A percentile compares a stretch with the other conserved stretches of the same genome.
These are phyloP conservation scores for Mobula birostris DNA, from an alignment of 2,113 vertebrate species.

Conservation along the genomic window DNA sequence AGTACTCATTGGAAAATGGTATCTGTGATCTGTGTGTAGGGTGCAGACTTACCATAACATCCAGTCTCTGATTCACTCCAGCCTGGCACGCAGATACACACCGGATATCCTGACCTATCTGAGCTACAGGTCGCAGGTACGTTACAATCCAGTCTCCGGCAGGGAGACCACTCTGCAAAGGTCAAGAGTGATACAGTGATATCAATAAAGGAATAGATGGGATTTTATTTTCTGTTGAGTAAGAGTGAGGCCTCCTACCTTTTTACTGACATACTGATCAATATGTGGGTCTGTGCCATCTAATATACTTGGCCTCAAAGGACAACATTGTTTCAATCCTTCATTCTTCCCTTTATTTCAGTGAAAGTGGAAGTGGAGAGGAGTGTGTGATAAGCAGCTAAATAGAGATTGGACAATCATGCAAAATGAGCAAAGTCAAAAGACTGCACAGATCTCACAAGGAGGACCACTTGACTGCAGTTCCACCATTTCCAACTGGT, in stretches of 20 bases:
- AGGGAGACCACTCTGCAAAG: too few relatives aligned
- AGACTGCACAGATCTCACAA: neutral
- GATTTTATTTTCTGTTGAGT: too few relatives aligned
- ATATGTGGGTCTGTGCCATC: neutral
- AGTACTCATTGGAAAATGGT: neutral
- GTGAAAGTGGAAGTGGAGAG: neutral
- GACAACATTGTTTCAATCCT: neutral
- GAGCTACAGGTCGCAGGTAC: too few relatives aligned
- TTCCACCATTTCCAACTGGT: neutral
- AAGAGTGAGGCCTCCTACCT: too few relatives aligned
- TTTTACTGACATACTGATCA: neutral
- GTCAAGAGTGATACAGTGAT: too few relatives aligned
- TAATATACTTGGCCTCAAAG: neutral
- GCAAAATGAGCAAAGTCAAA: too few relatives aligned
- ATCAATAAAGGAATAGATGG: neutral
- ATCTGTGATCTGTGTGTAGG: neutral
- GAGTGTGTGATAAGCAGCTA: neutral
- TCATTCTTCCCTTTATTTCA: neutral
- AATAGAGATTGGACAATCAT: neutral
- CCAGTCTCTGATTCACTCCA: too few relatives aligned
- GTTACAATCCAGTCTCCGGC: too few relatives aligned
- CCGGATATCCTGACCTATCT: too few relatives aligned
- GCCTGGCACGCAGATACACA: too few relatives aligned
- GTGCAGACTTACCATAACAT: too few relatives aligned
- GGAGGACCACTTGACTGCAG: neutral